Evolutionary conservation across 2,888 invertebrate genomes (phyloP).

Genomic region (Hypomecis atomaria): DNA sequence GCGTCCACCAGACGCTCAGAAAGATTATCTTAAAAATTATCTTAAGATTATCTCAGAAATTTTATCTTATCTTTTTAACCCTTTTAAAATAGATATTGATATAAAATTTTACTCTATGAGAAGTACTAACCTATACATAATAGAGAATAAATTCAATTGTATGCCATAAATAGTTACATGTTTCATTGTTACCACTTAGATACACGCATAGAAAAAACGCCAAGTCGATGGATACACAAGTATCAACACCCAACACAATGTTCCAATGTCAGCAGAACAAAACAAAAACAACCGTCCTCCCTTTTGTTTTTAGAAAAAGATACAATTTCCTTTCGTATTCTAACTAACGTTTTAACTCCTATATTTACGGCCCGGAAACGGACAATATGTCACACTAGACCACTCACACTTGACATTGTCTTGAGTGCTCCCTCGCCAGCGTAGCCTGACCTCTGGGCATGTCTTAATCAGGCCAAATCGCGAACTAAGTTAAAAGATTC

Average conservation of each 20-base stretch:
- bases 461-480: constrained; percentile 33
- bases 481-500: constrained; percentile 12
- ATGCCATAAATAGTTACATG: too few species aligned
- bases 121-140: too few species aligned
- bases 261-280: constrained; percentile 11
- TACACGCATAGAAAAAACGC: too few species aligned
- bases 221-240: too few species aligned
- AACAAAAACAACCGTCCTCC: constrained; percentile 32
- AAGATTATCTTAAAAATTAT: too few species aligned
- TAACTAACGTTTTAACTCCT: constrained; percentile 52
- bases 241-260: not conserved
- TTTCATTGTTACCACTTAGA: too few species aligned
- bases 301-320: constrained; percentile 25
- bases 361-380: constrained; percentile 62
- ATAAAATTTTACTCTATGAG: too few species aligned
- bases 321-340: constrained; percentile 32
- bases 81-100: too few species aligned
- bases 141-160: too few species aligned
- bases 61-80: too few species aligned
- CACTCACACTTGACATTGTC: constrained; percentile 52
- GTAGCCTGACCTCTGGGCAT: constrained; percentile 46
- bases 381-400: constrained; percentile 62
- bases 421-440: constrained; percentile 47
- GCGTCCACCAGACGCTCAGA: too few species aligned
- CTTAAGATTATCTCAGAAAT: too few species aligned